Percentiles rank a stretch among this genome's conserved stretches.
These are phyloP conservation scores for Tinamus major DNA, from an alignment of 2,797 vertebrate species.

Conservation along the genomic window DNA sequence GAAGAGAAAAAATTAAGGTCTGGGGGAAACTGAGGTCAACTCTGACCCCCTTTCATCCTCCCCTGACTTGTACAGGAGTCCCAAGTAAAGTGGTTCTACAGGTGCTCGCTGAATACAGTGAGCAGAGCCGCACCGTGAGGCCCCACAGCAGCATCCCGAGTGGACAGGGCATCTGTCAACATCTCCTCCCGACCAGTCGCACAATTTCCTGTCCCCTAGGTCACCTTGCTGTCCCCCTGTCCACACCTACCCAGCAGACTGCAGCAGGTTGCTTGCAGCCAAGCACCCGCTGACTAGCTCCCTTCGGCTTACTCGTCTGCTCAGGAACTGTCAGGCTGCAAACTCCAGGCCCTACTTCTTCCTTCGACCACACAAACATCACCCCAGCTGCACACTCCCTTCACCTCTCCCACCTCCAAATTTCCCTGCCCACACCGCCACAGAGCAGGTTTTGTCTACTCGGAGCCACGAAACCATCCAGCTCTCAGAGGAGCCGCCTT, in stretches of 20 bases:
- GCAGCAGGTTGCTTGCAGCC: background rate
- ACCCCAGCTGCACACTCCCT: background rate
- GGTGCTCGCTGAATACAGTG: background rate
- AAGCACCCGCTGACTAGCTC: conserved; percentile 36
- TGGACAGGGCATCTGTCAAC: background rate
- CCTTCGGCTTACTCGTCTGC: conserved; percentile 4
- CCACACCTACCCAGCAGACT: background rate
- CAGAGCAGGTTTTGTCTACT: background rate
- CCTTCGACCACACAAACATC: background rate
- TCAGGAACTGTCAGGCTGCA: background rate
- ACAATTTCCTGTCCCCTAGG: background rate
- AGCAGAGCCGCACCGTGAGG: background rate
- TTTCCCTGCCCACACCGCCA: background rate
- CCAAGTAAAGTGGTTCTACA: background rate
- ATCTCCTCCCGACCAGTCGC: background rate
- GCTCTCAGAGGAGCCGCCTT: background rate
- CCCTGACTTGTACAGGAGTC: background rate
- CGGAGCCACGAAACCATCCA: background rate
- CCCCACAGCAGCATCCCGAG: background rate
- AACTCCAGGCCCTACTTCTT: conserved; percentile 31
- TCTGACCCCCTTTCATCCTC: background rate
- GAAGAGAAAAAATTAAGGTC: background rate
- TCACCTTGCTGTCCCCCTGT: background rate
- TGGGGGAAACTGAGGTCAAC: background rate
- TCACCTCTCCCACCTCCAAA: conserved; percentile 26